Evolutionary conservation across 1,140 invertebrate species (phyloP).

Genomic region (Cydia splendana): DNA sequence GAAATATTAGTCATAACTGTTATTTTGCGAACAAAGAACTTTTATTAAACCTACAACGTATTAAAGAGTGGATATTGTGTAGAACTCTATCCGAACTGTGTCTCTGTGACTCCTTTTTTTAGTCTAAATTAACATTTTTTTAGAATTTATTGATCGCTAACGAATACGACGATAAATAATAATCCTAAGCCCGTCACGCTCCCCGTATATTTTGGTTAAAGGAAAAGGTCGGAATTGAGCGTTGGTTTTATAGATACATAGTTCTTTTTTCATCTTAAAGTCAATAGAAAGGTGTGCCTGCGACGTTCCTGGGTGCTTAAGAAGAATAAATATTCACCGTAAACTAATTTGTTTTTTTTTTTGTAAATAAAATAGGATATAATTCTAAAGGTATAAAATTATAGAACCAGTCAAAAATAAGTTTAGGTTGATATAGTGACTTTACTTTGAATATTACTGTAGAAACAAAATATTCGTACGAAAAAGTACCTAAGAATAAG

Average conservation of each 20-base stretch:
- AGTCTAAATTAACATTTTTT: conserved; percentile 34
- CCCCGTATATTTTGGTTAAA: conserved; percentile 31
- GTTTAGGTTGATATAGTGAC: no score
- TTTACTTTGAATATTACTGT: no score
- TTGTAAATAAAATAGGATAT: neutral
- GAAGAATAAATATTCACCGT: neutral
- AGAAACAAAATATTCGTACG: no score
- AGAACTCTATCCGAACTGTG: no score
- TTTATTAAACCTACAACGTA: no score
- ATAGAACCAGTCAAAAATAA: no score
- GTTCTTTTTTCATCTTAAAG: neutral
- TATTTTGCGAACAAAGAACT: no score
- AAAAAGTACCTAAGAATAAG: no score
- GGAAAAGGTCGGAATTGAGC: neutral
- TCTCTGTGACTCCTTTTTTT: conserved; percentile 27
- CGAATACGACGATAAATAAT: conserved; percentile 64
- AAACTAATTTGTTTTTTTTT: conserved; percentile 4
- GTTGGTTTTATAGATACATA: neutral
- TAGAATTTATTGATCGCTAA: conserved; percentile 61
- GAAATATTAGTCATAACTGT: no score
- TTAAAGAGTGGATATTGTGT: no score
- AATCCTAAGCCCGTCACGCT: conserved; percentile 46
- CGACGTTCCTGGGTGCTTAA: neutral
- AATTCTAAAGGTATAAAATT: neutral
- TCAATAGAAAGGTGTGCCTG: neutral